Conservation (phyloP, 2,888 invertebrate genomes). For the Vesta saturnalis region DNA sequence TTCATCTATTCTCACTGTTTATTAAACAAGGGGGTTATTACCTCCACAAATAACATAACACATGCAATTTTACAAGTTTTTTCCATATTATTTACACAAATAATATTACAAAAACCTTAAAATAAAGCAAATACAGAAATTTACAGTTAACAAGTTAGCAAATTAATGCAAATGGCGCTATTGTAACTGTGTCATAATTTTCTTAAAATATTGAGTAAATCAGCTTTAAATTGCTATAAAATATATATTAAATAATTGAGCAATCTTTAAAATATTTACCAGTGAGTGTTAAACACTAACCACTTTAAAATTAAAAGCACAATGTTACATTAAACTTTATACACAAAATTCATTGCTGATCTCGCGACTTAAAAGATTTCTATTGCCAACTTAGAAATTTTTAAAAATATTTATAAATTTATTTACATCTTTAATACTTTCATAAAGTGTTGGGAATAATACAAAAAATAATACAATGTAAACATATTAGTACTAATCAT, state of each 20-base stretch:
- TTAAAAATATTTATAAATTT: too few relatives aligned
- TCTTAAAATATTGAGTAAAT: slow-evolving; percentile 5
- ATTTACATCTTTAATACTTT: too few relatives aligned
- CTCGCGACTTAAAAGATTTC: slow-evolving; percentile 23
- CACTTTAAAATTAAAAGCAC: slow-evolving; percentile 10
- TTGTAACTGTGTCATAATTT: slow-evolving; percentile 17
- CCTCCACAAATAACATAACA: background rate
- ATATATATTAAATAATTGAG: background rate
- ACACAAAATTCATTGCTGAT: slow-evolving; percentile 24
- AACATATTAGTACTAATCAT: too few relatives aligned
- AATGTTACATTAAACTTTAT: slow-evolving; percentile 21
- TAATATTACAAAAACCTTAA: background rate
- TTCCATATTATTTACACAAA: background rate
- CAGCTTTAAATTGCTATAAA: background rate
- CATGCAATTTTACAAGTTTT: background rate
- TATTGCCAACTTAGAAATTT: slow-evolving; percentile 9
- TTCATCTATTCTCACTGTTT: background rate
- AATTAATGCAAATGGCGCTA: slow-evolving; percentile 36
- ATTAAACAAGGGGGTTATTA: background rate
- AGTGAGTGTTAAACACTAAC: slow-evolving; percentile 12
- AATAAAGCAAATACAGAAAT: slow-evolving; percentile 20
- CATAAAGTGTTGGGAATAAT: too few relatives aligned
- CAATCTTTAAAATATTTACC: slow-evolving; percentile 4
- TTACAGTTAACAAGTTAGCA: slow-evolving; percentile 34
- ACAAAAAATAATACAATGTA: too few relatives aligned